Percentiles rank a stretch among this genome's conserved stretches.
Evolutionary conservation across 2,888 invertebrate species (phyloP).

Genomic region (Hirtodrosophila histrioides): DNA sequence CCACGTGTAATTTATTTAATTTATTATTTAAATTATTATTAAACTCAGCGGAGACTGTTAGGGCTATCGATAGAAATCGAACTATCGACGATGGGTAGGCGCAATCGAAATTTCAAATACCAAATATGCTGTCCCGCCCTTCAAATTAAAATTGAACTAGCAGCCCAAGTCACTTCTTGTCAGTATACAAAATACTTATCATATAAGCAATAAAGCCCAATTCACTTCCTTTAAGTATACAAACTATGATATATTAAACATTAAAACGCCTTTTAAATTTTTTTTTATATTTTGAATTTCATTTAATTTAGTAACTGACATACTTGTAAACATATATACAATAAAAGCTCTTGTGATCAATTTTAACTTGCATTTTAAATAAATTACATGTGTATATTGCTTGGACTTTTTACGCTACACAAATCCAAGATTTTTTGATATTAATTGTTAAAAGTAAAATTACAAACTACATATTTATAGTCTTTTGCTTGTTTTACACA

Average conservation of each 20-base stretch:
- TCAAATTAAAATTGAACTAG: too few species aligned
- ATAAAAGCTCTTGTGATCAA: constrained; percentile 56
- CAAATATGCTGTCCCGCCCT: too few species aligned
- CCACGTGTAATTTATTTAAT: too few species aligned
- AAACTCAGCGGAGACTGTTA: constrained; percentile 1
- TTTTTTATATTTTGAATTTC: constrained; percentile 2
- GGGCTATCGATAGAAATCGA: constrained; percentile 1
- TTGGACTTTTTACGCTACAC: constrained; percentile 19
- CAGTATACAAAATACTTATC: too few species aligned
- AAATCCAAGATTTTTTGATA: constrained; percentile 15
- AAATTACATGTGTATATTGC: constrained; percentile 32
- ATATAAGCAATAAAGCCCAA: too few species aligned
- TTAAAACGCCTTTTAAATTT: too few species aligned
- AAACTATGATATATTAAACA: too few species aligned
- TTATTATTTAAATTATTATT: too few species aligned
- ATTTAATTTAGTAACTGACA: constrained; percentile 45
- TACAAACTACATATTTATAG: constrained; percentile 31
- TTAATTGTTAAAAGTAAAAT: constrained; percentile 22
- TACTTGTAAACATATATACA: constrained; percentile 50
- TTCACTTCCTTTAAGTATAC: too few species aligned
- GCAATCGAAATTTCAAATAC: constrained; percentile 6
- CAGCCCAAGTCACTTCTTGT: too few species aligned
- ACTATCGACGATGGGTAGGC: not conserved
- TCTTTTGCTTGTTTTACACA: constrained; percentile 38
- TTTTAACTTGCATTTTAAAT: constrained; percentile 39